Evolutionary conservation across 1,140 invertebrate genomes (phyloP).

Genomic region (Brachionus paranguensis): DNA sequence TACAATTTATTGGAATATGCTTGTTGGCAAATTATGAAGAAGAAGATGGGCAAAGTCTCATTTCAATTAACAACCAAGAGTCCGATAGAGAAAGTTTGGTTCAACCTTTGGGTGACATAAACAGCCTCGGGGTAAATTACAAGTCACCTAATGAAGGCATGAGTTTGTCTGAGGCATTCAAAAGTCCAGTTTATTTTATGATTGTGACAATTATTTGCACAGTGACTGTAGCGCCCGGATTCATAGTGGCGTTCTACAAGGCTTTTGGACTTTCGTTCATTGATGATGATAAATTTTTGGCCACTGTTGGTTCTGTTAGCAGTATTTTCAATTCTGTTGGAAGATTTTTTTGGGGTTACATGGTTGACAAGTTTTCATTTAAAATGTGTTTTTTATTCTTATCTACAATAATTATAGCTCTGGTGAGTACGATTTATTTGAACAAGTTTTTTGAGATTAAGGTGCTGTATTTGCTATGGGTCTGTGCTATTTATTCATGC

Average conservation of each 20-base stretch:
- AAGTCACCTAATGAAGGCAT: conserved; percentile 43
- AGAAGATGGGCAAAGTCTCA: not conserved
- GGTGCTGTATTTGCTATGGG: not conserved
- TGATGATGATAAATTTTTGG: conserved; percentile 44
- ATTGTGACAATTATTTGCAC: conserved; percentile 39
- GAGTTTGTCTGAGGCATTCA: conserved; percentile 43
- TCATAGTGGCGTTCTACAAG: conserved; percentile 41
- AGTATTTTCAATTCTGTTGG: conserved; percentile 44
- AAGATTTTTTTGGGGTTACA: conserved; percentile 43
- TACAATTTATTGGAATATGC: conserved; percentile 43
- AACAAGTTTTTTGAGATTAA: not conserved
- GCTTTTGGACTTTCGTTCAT: conserved; percentile 46
- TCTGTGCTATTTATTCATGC: not conserved
- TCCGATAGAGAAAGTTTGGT: conserved; percentile 40
- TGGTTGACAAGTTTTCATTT: conserved; percentile 42
- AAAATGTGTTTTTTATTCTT: conserved; percentile 26
- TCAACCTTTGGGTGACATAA: conserved; percentile 24
- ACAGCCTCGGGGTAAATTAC: conserved; percentile 43
- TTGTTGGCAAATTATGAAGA: conserved; percentile 41
- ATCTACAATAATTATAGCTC: not conserved
- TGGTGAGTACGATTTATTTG: not conserved
- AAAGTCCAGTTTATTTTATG: conserved; percentile 29
- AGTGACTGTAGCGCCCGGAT: not conserved
- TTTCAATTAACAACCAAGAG: not conserved
- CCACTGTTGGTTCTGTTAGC: conserved; percentile 45